Percentiles rank a stretch among this genome's conserved stretches.
phyloP scores from a whole-genome alignment of 2,888 invertebrate species.

The Tetranychus piercei region DNA sequence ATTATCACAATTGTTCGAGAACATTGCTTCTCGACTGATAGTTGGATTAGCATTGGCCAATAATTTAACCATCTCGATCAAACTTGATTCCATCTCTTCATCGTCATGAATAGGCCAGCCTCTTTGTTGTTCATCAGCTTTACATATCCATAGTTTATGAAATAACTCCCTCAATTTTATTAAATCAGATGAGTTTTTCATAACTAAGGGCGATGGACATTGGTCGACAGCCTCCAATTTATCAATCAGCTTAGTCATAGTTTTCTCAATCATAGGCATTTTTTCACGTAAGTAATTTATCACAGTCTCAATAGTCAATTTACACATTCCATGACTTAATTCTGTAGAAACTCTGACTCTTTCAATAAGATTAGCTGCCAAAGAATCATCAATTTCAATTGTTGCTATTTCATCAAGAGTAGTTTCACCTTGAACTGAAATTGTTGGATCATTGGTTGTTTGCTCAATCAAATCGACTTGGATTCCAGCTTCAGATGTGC shows the following conservation, averaged over 20 bases:
- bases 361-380: slow-evolving; percentile 26
- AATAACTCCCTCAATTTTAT: slow-evolving; percentile 60
- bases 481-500: neutral
- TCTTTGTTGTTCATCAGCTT: slow-evolving; percentile 83
- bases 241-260: neutral
- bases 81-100: slow-evolving; percentile 65
- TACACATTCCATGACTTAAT: slow-evolving; percentile 65
- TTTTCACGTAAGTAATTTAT: slow-evolving; percentile 34
- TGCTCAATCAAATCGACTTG: neutral
- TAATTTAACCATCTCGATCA: slow-evolving; percentile 38
- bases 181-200: neutral
- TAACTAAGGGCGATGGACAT: neutral
- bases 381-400: neutral
- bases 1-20: slow-evolving; percentile 61
- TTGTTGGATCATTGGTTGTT: neutral
- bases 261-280: slow-evolving; percentile 17
- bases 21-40: slow-evolving; percentile 63
- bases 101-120: slow-evolving; percentile 91
- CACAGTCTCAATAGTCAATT: slow-evolving; percentile 62
- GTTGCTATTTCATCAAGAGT: neutral
- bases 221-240: neutral
- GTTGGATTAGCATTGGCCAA: slow-evolving; percentile 59
- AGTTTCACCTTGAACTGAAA: neutral
- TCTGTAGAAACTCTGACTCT: slow-evolving; percentile 58
- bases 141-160: slow-evolving; percentile 62